These are phyloP conservation scores for Myrmophylax atrothorax DNA, from an alignment of 2,113 vertebrate genomes.

Conservation along the genomic window DNA sequence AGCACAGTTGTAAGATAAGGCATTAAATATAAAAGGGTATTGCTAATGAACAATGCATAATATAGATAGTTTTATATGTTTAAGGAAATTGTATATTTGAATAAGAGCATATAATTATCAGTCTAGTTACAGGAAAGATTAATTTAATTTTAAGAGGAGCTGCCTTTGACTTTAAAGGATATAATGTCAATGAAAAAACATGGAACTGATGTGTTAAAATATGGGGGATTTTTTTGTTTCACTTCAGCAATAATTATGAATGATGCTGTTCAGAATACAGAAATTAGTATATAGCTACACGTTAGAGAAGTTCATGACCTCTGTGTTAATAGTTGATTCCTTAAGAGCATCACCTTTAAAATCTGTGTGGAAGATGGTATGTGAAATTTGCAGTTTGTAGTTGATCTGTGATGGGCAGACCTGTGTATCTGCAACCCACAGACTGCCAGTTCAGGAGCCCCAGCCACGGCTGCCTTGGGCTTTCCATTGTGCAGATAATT, in stretches of 20 bases:
- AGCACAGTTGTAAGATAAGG: not conserved
- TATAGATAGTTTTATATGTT: not conserved
- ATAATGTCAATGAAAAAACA: not conserved
- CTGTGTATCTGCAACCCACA: accelerated
- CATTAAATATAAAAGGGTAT: not conserved
- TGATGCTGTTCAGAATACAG: not conserved
- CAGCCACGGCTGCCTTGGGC: not conserved
- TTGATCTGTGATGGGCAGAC: not conserved
- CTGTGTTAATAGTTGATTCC: not conserved
- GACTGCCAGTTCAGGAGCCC: not conserved
- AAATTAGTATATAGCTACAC: not conserved
- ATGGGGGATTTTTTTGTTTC: not conserved
- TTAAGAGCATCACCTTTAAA: not conserved
- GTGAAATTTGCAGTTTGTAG: not conserved
- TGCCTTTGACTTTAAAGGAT: not conserved
- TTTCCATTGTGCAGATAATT: constrained; percentile 30
- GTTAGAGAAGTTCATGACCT: not conserved
- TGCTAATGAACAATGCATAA: not conserved
- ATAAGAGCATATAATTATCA: not conserved
- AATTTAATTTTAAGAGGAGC: constrained; percentile 3
- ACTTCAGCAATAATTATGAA: not conserved
- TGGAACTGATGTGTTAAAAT: not conserved
- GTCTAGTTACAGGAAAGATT: not conserved
- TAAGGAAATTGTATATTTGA: not conserved
- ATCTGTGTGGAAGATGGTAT: not conserved